Conservation (phyloP, 2,113 vertebrate species). For the Scopus umbretta region DNA sequence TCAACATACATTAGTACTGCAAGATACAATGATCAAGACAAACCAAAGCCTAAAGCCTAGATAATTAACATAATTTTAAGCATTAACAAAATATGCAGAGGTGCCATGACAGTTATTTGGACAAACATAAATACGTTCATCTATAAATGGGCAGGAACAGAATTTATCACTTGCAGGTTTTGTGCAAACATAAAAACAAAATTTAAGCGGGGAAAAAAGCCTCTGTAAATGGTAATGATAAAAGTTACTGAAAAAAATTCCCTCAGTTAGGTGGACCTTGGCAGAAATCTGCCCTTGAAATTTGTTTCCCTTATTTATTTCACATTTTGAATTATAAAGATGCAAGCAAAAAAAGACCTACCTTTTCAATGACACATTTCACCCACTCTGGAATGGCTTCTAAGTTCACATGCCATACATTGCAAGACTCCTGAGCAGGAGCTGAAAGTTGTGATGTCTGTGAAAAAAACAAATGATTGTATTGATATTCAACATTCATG, state of each 20-base stretch:
- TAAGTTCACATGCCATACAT: slow-evolving; percentile 78
- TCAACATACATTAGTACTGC: neutral
- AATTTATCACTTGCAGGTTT: neutral
- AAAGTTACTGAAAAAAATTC: neutral
- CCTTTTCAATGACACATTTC: slow-evolving; percentile 75
- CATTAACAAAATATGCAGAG: neutral
- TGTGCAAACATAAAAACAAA: neutral
- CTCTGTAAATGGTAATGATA: neutral
- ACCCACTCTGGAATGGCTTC: slow-evolving; percentile 84
- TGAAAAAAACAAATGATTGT: neutral
- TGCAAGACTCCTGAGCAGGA: slow-evolving; percentile 61
- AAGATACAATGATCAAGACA: neutral
- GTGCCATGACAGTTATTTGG: neutral
- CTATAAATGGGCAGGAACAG: neutral
- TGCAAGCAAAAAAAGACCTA: slow-evolving; percentile 15
- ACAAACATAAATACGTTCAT: neutral
- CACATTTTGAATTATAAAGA: neutral
- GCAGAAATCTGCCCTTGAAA: neutral
- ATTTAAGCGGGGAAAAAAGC: neutral
- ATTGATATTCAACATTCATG: neutral
- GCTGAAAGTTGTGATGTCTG: slow-evolving; percentile 29
- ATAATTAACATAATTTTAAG: neutral
- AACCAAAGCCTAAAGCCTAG: neutral
- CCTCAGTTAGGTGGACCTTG: neutral
- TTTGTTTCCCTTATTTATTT: neutral